Base-by-base conservation (phyloP, 2,113 vertebrate species). In the Heterotis niloticus region DNA sequence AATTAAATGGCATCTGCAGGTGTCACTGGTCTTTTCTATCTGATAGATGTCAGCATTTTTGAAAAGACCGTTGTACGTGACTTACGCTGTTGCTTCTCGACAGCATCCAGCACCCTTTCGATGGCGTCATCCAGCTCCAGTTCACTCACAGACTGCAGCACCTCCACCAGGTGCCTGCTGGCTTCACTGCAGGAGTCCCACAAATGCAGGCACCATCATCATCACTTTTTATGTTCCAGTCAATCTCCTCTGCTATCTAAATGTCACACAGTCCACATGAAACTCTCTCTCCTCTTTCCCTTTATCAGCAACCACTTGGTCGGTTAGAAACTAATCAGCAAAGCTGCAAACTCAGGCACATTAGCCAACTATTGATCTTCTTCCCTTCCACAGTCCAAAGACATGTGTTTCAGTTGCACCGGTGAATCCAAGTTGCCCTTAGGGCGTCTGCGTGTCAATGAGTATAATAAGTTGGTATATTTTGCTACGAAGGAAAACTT, bases 1-100 rank as follows among this genome's bases (percentile, higher is more conserved):
- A 14, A 34, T 16, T 70, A 28, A 5, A 64, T 23, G 14, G 28
- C n/a, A 68, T 71, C 17, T 65, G 18, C n/a, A 44, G 34, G 34
- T 44, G 34, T 44, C 10, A 24, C 5, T 59, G 26, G 28, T 60
- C 5, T 17, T 60, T 60, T 64, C 24, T 7, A 26, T 10, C 68
- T 20, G 34, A 1, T 52, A 10, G 11, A n/a, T 54, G 57, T 44
- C n/a, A 18, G 59, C 16, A 28, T 10, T 34, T 26, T 72, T 64
- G 54, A 70, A 12, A 14, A 52, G 16, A 20, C 7, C 69, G 17
- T 44, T 60, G 16, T 5, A 11, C 52, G 24, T 85, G 82, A 92
- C 95, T 91, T 83, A 98, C 97, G 85, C 12, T 95, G 94, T 51
- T 98, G 97, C 67, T 98, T 99, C 82, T 99, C 97, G 75, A 98